Evolutionary conservation across 1,140 invertebrate species (phyloP), one percentile per base, ranked within the genome.

Genomic region (Apolygus lucorum): DNA sequence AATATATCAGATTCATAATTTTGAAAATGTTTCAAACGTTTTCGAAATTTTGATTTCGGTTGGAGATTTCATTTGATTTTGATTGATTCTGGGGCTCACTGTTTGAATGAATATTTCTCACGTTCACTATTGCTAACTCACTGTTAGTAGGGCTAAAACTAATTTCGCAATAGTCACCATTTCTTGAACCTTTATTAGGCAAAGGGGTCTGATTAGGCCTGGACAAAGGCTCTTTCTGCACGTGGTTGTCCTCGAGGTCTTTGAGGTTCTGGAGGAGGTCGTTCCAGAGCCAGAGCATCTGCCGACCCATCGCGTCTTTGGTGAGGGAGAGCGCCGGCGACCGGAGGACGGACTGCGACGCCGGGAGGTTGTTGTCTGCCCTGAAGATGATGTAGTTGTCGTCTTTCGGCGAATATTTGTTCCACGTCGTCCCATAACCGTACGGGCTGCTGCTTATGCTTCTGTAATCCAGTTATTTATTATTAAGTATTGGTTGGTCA

Each of bases 381-480:
- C 78, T 78, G 69, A 83, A 70, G 52, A 78, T 76, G 70, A 82
- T 77, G 28, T 83, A 78, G 62, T 80, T 82, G 27, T 78, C 76
- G 25, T 79, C 81, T 2, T 81, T 77, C 0, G 75, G 70, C n/a
- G 77, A 82, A 73, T 86, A 87, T n/a, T 80, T 79, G 63, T 77
- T 74, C 86, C 86, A 88, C 17, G 79, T 77, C 25, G 83, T 80
- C 42, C 81, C 81, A 42, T 81, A 80, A 17, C 78, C 75, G 66
- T 73, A 74, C 0, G 74, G 78, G 52, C 81, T 83, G 2, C 83
- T 81, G 13, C 83, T 86, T 1, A 81, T 79, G 76, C 81, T 79
- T 1, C 78, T 79, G 34, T 8, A 42, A 8, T n/a, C n/a, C n/a
- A n/a, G n/a, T n/a, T n/a, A n/a, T n/a, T n/a, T n/a, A n/a, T n/a